Base-by-base conservation (phyloP, 2,113 vertebrate genomes). In the Thomomys bottae region DNA sequence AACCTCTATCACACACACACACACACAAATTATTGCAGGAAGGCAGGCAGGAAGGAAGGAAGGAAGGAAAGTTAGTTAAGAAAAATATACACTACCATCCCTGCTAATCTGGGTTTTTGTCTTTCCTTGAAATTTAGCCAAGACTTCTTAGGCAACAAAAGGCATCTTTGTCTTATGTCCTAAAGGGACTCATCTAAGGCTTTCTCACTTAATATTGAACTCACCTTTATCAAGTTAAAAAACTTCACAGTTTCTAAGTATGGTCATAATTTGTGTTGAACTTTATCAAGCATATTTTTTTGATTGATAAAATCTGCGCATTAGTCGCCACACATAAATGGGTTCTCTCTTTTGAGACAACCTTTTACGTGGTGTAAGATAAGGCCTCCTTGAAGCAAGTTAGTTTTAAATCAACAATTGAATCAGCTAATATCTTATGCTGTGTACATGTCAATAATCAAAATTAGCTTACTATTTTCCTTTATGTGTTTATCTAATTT, bases 141-240 rank as follows among this genome's bases (percentile, higher is more conserved):
- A 80, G 85, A 68, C 42, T 17, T 42, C 73, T 72, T 66, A 5
- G 9, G 26, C 66, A 91, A 80, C 4, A 87, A 6, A 28, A 54
- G 71, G 15, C 63, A 38, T 78, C 8, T 24, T 82, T 72, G 38
- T 67, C n/a, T 84, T 84, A 57, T 78, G 38, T 63, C 32, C 64
- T 68, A 72, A 54, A 94, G n/a, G 36, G 26, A 63, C 81, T 36
- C 23, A 84, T 77, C 77, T 77, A 80, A 84, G 86, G 54, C 71
- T 64, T 83, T 8, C 36, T 24, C 40, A 68, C 34, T 61, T 36
- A 87, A 34, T 66, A 8, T 17, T 28, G 54, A 87, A 90, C 87
- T 81, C 72, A 66, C 2, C 17, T 78, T 91, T 40, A 59, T 61
- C 57, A 81, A 84, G 21, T 84, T 81, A 89, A 89, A 42, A 6